phyloP scores from a whole-genome alignment of 1,140 invertebrate species.

The Chelonus insularis region DNA sequence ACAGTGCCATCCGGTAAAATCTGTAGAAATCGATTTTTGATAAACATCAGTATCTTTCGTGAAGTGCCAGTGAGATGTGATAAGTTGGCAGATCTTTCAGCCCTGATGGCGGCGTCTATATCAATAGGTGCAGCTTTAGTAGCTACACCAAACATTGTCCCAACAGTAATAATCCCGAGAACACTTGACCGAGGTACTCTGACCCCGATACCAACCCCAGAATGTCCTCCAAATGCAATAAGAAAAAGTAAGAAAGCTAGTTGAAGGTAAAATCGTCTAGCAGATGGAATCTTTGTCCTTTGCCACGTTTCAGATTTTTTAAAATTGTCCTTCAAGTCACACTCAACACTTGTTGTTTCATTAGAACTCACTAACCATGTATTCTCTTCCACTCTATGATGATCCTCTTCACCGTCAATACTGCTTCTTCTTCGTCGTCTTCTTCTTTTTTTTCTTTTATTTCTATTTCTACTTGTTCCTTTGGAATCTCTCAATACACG shows the following conservation, averaged over 20 bases:
- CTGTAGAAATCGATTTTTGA: conserved; percentile 78
- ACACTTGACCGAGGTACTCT: conserved; percentile 24
- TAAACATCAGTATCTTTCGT: conserved; percentile 77
- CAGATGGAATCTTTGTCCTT: conserved; percentile 5
- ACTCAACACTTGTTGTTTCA: conserved; percentile 13
- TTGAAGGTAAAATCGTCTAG: conserved; percentile 35
- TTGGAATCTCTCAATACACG: conserved; percentile 6
- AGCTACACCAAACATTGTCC: conserved; percentile 41
- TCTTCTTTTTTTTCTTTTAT: not conserved
- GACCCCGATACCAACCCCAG: conserved; percentile 12
- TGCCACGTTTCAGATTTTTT: too few species aligned
- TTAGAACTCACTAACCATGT: conserved; percentile 15
- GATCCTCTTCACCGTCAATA: not conserved
- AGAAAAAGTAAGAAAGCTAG: conserved; percentile 43
- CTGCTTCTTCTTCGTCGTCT: not conserved
- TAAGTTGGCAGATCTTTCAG: conserved; percentile 72
- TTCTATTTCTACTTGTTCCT: not conserved
- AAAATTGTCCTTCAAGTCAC: conserved; percentile 2
- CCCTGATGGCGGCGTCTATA: conserved; percentile 41
- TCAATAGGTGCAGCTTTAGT: conserved; percentile 42
- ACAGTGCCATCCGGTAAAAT: conserved; percentile 77
- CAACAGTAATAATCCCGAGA: conserved; percentile 35
- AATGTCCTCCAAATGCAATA: conserved; percentile 32
- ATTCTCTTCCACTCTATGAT: conserved; percentile 5
- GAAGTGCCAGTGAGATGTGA: conserved; percentile 73